Base-by-base conservation (phyloP, 2,888 invertebrate species). In the Scaptomyza parva region DNA sequence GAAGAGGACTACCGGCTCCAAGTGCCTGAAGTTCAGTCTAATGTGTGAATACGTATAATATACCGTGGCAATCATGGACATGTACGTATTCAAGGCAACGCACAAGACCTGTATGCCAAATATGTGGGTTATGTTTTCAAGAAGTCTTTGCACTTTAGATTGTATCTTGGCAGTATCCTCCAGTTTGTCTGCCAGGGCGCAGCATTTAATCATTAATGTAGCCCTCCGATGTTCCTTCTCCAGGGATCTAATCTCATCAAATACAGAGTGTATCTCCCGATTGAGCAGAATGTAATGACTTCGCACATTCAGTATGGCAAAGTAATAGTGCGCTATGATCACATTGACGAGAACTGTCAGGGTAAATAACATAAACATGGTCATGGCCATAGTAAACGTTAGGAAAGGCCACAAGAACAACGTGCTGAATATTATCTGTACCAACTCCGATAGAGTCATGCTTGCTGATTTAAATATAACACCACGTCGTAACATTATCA, bases 171-270 rank as follows among this genome's bases (percentile, higher is more conserved):
- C 76, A 18, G 86, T 26, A 0, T 6, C 9, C 18, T 80, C 80
- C 17, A 80, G 22, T 1, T 61, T 60, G 57, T 80, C 86, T 5
- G 80, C 84, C 11, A 86, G 30, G 0, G 8, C 12, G 33, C 80
- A 80, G 20, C 80, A 86, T 7, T 68, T 63, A 8, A 20, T 79
- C 33, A 76, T 58, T 3, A 52, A 67, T 1, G 62, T 52, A 2
- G 76, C 86, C 0, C 28, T 62, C 0, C 67, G 62, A 11, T 41
- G 48, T 6, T 40, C 54, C 11, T 12, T 6, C 44, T 70, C 71
- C 39, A 68, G 9, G 1, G 39, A 22, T 0, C 26, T 22, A 0
- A 64, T 69, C n/a, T 80, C 59, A 2, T 0, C 0, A 0, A 83
- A 11, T 0, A 86, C 9, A 0, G 7, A 0, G 1, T 48, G 12